phyloP scores from a whole-genome alignment of 2,113 vertebrate species.

The Elephas maximus region DNA sequence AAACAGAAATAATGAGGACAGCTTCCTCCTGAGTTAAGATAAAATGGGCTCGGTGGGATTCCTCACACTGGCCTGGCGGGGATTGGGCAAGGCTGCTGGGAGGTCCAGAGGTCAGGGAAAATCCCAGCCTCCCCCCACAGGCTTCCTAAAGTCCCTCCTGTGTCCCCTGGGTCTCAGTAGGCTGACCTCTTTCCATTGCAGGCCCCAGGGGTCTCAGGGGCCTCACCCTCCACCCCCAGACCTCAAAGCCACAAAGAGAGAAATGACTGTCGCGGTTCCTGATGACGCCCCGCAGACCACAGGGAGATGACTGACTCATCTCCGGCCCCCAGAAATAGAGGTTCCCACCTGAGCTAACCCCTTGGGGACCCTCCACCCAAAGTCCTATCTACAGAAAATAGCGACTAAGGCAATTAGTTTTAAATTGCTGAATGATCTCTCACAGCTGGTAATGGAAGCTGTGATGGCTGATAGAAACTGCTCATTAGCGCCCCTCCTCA shows the following conservation, averaged over 20 bases:
- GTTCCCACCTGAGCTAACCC: background rate
- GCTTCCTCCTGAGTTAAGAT: background rate
- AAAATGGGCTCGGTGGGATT: background rate
- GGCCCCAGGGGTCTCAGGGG: background rate
- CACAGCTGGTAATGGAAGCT: no score
- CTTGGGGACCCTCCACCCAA: background rate
- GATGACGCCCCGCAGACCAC: background rate
- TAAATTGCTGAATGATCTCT: no score
- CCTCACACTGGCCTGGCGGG: background rate
- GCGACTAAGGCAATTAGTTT: no score
- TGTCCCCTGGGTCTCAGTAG: no score
- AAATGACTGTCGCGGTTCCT: background rate
- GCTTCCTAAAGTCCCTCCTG: background rate
- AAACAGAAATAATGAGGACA: background rate
- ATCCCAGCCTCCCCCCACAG: background rate
- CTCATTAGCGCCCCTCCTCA: no score
- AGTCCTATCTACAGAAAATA: no score
- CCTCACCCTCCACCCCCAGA: background rate
- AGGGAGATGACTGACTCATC: background rate
- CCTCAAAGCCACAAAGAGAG: conserved; percentile 52
- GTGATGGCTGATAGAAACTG: no score
- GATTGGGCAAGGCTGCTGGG: background rate
- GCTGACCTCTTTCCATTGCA: background rate
- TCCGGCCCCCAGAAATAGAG: background rate
- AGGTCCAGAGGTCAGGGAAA: background rate